Conservation (phyloP, 2,113 vertebrate species). For the Triplophysa dalaica region DNA sequence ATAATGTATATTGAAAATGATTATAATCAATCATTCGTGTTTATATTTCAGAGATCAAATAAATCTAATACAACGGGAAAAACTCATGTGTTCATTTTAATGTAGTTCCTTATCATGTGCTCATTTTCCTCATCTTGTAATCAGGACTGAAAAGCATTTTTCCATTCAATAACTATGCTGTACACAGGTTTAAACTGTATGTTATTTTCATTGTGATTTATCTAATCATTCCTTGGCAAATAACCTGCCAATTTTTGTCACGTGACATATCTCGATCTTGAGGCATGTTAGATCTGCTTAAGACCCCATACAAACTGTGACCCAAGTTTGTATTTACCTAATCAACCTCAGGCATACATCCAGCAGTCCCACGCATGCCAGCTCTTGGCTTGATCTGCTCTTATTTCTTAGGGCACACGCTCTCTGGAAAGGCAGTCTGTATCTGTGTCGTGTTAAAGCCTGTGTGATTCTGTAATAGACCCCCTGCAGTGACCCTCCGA, state of each 20-base stretch:
- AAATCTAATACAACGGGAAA: too few relatives aligned
- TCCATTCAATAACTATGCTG: too few relatives aligned
- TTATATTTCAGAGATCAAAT: background rate
- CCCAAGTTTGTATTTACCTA: background rate
- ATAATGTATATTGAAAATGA: too few relatives aligned
- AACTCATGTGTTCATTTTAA: too few relatives aligned
- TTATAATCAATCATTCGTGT: too few relatives aligned
- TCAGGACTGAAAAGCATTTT: too few relatives aligned
- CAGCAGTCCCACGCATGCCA: background rate
- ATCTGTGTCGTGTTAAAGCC: background rate
- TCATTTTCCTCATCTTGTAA: too few relatives aligned
- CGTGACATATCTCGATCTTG: background rate
- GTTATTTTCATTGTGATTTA: background rate
- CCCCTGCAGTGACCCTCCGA: conserved; percentile 4
- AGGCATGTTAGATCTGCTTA: background rate
- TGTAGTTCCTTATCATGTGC: too few relatives aligned
- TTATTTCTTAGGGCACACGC: background rate
- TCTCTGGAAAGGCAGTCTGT: background rate
- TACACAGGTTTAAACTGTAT: background rate
- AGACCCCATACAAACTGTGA: background rate
- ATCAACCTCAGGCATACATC: background rate
- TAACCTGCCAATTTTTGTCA: background rate
- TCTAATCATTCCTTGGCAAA: background rate
- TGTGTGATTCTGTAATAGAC: background rate
- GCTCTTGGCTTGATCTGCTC: background rate